A percentile compares a stretch with the other conserved stretches of the same genome.
phyloP scores from a whole-genome alignment of 1,140 invertebrate genomes.

The Elymnias hypermnestra region DNA sequence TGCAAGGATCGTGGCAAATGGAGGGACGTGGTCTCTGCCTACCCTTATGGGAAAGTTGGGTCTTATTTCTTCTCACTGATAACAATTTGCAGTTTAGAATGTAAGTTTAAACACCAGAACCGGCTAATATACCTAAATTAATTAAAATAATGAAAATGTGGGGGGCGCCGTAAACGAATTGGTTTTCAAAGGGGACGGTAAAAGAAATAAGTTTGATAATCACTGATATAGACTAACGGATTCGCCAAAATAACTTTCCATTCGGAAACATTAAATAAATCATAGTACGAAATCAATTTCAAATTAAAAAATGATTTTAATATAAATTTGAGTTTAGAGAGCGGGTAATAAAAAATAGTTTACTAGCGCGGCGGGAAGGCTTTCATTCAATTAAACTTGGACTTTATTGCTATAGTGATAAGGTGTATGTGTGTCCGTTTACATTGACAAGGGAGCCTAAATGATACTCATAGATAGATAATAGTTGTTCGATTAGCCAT shows the following conservation, averaged over 20 bases:
- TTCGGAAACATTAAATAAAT: not conserved
- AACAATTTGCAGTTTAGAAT: too few species aligned
- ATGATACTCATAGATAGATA: constrained; percentile 15
- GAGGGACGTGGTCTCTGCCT: too few species aligned
- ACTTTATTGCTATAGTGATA: not conserved
- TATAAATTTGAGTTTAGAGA: constrained; percentile 2
- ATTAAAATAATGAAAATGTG: too few species aligned
- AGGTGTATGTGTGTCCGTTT: not conserved
- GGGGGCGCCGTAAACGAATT: too few species aligned
- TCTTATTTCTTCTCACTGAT: too few species aligned
- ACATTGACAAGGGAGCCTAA: constrained; percentile 1
- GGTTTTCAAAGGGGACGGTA: too few species aligned
- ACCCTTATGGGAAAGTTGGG: too few species aligned
- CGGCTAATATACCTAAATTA: too few species aligned
- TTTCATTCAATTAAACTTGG: not conserved
- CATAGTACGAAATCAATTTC: constrained; percentile 1
- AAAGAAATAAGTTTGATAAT: too few species aligned
- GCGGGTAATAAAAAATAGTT: constrained; percentile 4
- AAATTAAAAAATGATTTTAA: constrained; percentile 5
- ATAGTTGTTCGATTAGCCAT: constrained; percentile 14
- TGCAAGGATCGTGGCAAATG: too few species aligned
- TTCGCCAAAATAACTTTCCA: not conserved
- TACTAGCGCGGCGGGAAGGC: not conserved
- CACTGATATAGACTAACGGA: not conserved
- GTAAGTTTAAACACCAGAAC: too few species aligned